Conservation (phyloP, 2,888 invertebrate genomes). For the Salpingus planirostris region DNA sequence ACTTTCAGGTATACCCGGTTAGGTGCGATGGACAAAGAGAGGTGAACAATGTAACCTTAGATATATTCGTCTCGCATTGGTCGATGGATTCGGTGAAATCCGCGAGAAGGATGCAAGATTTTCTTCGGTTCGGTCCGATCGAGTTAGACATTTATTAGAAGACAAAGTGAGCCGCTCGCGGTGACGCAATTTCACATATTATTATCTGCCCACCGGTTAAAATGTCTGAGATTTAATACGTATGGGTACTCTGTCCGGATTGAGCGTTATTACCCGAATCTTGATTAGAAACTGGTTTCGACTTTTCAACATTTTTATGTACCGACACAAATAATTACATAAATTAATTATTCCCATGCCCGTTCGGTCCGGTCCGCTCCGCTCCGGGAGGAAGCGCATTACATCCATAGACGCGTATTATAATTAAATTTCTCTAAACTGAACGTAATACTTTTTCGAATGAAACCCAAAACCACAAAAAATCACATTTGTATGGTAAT, state of each 20-base stretch:
- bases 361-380: too few relatives aligned
- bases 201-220: constrained; percentile 18
- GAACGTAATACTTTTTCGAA: too few relatives aligned
- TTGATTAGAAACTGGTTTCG: constrained; percentile 32
- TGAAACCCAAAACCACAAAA: too few relatives aligned
- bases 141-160: constrained; percentile 9
- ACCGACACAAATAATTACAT: constrained; percentile 16
- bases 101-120: constrained; percentile 14
- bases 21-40: constrained; percentile 15
- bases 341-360: constrained; percentile 19
- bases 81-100: too few relatives aligned
- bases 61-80: constrained; percentile 11
- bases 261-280: constrained; percentile 28
- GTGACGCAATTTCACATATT: constrained; percentile 17
- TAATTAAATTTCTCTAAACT: too few relatives aligned
- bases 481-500: too few relatives aligned
- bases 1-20: not conserved
- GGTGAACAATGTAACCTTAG: constrained; percentile 18
- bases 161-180: constrained; percentile 11
- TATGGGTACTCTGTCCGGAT: constrained; percentile 16
- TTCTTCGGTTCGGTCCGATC: too few relatives aligned
- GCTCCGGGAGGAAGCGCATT: too few relatives aligned
- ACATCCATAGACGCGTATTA: too few relatives aligned
- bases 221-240: constrained; percentile 7
- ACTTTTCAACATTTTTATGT: constrained; percentile 15